A percentile compares a stretch with the other conserved stretches of the same genome.
Conservation (phyloP, 1,140 invertebrate genomes). For the Diabrotica undecimpunctata region DNA sequence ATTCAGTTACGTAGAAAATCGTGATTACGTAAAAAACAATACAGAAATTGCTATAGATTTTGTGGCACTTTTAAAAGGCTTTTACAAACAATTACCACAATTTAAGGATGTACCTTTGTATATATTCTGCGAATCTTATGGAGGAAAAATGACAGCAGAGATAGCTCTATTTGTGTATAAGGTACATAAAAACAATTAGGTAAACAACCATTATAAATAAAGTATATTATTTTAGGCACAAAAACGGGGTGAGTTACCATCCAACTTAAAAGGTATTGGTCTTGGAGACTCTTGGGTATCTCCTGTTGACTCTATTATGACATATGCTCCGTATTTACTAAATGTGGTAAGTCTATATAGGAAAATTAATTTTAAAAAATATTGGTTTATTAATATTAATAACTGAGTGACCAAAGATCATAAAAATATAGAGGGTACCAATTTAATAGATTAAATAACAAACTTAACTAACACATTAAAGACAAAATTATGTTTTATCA, state of each 20-base stretch:
- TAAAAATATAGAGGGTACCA: too few relatives aligned
- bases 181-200: slow-evolving; percentile 46
- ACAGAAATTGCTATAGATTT: slow-evolving; percentile 76
- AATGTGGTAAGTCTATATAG: slow-evolving; percentile 53
- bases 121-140: slow-evolving; percentile 83
- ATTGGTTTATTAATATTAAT: not conserved
- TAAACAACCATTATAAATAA: not conserved
- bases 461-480: too few relatives aligned
- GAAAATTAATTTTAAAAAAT: not conserved
- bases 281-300: slow-evolving; percentile 86
- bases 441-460: too few relatives aligned
- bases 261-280: slow-evolving; percentile 72
- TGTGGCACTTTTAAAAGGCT: slow-evolving; percentile 62
- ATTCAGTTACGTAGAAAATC: slow-evolving; percentile 70
- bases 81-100: slow-evolving; percentile 60
- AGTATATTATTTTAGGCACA: slow-evolving; percentile 56
- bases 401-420: too few relatives aligned
- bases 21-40: slow-evolving; percentile 62
- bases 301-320: slow-evolving; percentile 74
- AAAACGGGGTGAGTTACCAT: slow-evolving; percentile 58
- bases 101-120: slow-evolving; percentile 71
- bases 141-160: slow-evolving; percentile 86
- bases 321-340: slow-evolving; percentile 75
- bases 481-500: not conserved
- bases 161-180: slow-evolving; percentile 63